Base-by-base conservation (phyloP, 2,888 invertebrate species). In the Eupithecia vulgata region DNA sequence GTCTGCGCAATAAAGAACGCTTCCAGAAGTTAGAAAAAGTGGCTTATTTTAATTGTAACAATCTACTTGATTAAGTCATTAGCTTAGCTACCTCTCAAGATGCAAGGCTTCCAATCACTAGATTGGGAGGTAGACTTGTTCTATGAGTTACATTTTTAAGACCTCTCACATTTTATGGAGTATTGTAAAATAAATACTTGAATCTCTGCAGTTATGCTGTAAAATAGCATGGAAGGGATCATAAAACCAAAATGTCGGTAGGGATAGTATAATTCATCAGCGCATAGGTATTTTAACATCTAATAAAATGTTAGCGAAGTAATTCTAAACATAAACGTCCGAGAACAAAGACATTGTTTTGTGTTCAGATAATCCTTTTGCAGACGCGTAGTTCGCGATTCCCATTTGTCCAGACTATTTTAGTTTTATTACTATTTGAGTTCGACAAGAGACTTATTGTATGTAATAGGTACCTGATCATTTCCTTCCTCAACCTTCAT, bases 391-490 rank as follows among this genome's bases (percentile, higher is more conserved):
- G 76, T 78, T 73, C 68, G 70, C 65, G 45, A 57, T 62, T 68
- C 68, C 65, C 74, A 75, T 76, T 74, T 72, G 70, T 67, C 67
- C 68, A 71, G 70, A 71, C 74, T 78, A 79, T 79, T 79, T 78
- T 74, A 30, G 76, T 78, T 70, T 62, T 75, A 75, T 74, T 72
- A 76, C 75, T 78, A 78, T 76, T 78, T 78, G 77, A 69, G 76
- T 76, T 70, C 73, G 73, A 57, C 75, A 71, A 72, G 59, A 76
- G 73, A 72, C n/a, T n/a, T n/a, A n/a, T n/a, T n/a, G n/a, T n/a
- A n/a, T n/a, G n/a, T n/a, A n/a, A n/a, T n/a, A n/a, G n/a, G n/a
- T n/a, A n/a, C n/a, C n/a, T n/a, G n/a, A n/a, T n/a, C n/a, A n/a
- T n/a, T n/a, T n/a, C n/a, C n/a, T n/a, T n/a, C n/a, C n/a, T n/a